phyloP scores from a whole-genome alignment of 1,140 invertebrate genomes.

The Diorhabda elongata region DNA sequence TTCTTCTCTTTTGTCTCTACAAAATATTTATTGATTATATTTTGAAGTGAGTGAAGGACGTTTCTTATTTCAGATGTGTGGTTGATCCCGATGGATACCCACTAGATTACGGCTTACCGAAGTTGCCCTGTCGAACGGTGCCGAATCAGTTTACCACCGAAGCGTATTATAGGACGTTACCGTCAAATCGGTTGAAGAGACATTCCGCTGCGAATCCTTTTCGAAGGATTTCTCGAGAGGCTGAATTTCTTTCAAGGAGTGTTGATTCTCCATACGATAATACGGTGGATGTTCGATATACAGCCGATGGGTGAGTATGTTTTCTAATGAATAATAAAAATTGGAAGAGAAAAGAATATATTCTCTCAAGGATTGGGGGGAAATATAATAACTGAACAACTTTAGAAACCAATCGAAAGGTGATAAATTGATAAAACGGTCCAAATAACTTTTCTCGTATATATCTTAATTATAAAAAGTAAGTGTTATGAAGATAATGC shows the following conservation, averaged over 20 bases:
- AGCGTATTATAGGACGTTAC: constrained; percentile 65
- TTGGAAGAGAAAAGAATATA: background rate
- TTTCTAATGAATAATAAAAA: background rate
- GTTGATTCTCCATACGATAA: constrained; percentile 51
- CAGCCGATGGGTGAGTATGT: constrained; percentile 60
- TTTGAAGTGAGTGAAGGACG: no score
- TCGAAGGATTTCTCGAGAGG: constrained; percentile 61
- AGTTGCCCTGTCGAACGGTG: constrained; percentile 47
- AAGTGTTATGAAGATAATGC: no score
- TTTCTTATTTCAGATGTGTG: constrained; percentile 32
- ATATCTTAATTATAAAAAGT: no score
- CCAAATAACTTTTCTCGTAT: no score
- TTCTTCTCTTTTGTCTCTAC: no score
- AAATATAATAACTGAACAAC: no score
- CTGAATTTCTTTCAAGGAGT: constrained; percentile 60
- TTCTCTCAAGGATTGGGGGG: no score
- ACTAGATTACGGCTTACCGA: constrained; percentile 73
- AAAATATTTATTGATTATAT: no score
- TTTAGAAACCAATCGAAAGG: no score
- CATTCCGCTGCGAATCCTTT: constrained; percentile 58
- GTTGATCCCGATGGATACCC: constrained; percentile 73
- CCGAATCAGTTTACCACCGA: constrained; percentile 21
- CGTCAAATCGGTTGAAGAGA: constrained; percentile 61
- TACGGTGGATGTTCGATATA: constrained; percentile 67
- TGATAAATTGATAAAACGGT: no score